A percentile compares a stretch with the other conserved stretches of the same genome.
These are phyloP conservation scores for Zaprionus africanus DNA, from an alignment of 1,140 invertebrate genomes.

Conservation along the genomic window DNA sequence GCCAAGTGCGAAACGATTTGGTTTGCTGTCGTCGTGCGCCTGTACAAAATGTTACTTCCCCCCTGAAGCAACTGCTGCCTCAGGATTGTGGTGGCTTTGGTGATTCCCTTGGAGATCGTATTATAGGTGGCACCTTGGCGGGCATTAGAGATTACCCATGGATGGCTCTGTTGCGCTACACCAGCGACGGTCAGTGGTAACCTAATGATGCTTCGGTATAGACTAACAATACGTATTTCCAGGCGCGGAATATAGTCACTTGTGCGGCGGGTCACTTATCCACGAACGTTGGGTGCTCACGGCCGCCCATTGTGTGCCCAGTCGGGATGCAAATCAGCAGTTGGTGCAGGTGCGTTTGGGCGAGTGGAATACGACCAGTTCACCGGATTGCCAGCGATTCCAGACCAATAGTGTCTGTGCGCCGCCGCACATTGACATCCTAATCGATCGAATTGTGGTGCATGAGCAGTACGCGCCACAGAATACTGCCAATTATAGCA, in stretches of 20 bases:
- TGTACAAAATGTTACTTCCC: no score
- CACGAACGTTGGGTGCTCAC: conserved; percentile 53
- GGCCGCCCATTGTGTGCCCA: conserved; percentile 52
- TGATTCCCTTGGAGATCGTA: conserved; percentile 20
- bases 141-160: conserved; percentile 51
- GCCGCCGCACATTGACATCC: conserved; percentile 33
- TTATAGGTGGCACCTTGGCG: conserved; percentile 33
- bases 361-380: conserved; percentile 47
- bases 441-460: conserved; percentile 34
- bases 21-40: conserved; percentile 45
- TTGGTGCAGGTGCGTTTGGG: conserved; percentile 44
- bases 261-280: conserved; percentile 54
- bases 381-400: conserved; percentile 30
- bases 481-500: neutral
- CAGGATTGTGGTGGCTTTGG: conserved; percentile 29
- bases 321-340: neutral
- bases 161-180: conserved; percentile 55
- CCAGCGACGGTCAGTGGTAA: conserved; percentile 27
- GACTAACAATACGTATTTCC: neutral
- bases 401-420: conserved; percentile 18
- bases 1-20: conserved; percentile 15
- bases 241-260: conserved; percentile 26
- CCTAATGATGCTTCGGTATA: no score
- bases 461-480: conserved; percentile 40
- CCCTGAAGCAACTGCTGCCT: conserved; percentile 9